These are phyloP conservation scores for Andrena bucephala DNA, from an alignment of 2,888 invertebrate species.

Conservation along the genomic window DNA sequence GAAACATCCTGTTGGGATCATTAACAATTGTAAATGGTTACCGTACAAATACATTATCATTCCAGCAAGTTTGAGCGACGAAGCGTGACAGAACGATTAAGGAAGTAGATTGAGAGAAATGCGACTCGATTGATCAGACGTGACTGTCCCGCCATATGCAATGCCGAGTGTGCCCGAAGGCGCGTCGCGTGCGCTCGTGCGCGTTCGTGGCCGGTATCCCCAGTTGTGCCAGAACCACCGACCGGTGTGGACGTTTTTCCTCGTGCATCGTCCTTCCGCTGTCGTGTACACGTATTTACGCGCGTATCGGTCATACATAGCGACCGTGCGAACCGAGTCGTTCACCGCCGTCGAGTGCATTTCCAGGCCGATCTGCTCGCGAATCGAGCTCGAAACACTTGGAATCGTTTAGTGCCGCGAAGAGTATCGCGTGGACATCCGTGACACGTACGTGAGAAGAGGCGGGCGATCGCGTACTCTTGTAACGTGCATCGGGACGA, in stretches of 20 bases:
- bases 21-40: too few relatives aligned
- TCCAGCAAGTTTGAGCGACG: too few relatives aligned
- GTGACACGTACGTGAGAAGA: slow-evolving; percentile 49
- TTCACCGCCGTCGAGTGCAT: slow-evolving; percentile 12
- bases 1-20: too few relatives aligned
- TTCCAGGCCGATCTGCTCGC: not conserved
- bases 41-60: too few relatives aligned
- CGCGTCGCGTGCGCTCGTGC: not conserved
- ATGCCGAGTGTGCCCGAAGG: slow-evolving; percentile 22
- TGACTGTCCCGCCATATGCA: slow-evolving; percentile 59
- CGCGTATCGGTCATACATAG: slow-evolving; percentile 59
- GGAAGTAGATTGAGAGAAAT: slow-evolving; percentile 1
- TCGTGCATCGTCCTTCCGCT: slow-evolving; percentile 22
- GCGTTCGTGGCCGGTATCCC: slow-evolving; percentile 40
- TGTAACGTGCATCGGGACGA: slow-evolving; percentile 19
- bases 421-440: slow-evolving; percentile 15
- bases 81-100: not conserved
- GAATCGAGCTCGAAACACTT: slow-evolving; percentile 5
- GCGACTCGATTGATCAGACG: slow-evolving; percentile 52
- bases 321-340: slow-evolving; percentile 16
- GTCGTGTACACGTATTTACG: slow-evolving; percentile 36
- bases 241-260: slow-evolving; percentile 46
- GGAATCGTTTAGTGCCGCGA: slow-evolving; percentile 25
- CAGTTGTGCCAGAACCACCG: slow-evolving; percentile 76
- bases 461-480: slow-evolving; percentile 19